Evolutionary conservation across 2,113 vertebrate species (phyloP).

Genomic region (Toxotes jaculatrix): DNA sequence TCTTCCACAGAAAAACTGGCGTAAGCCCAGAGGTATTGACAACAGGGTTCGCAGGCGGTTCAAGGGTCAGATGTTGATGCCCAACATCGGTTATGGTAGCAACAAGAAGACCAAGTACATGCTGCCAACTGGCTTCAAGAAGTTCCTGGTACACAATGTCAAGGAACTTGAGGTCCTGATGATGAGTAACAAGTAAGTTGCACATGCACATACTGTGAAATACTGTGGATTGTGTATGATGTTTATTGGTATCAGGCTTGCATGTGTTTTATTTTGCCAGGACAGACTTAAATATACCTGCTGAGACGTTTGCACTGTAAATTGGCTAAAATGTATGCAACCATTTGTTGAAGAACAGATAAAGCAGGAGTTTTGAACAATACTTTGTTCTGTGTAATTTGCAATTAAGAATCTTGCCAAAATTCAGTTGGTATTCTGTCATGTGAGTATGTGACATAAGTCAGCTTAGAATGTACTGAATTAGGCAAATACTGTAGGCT

Average conservation of each 20-base stretch:
- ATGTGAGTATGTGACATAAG: background rate
- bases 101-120: slow-evolving; percentile 99
- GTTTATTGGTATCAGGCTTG: background rate
- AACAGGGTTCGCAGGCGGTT: slow-evolving; percentile 97
- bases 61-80: slow-evolving; percentile 99
- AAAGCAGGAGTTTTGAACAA: background rate
- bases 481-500: background rate
- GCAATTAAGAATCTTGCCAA: background rate
- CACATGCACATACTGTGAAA: background rate
- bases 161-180: slow-evolving; percentile 97
- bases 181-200: slow-evolving; percentile 98
- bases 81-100: slow-evolving; percentile 98
- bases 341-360: background rate
- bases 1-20: slow-evolving; percentile 90
- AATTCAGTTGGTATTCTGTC: background rate
- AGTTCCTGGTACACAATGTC: slow-evolving; percentile 96
- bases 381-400: background rate
- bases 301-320: background rate
- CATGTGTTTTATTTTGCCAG: background rate
- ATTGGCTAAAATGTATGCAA: too few species aligned
- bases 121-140: slow-evolving; percentile 95
- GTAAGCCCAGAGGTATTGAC: slow-evolving; percentile 97
- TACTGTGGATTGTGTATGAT: background rate
- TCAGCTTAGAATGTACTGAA: too few species aligned
- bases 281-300: background rate